Evolutionary conservation across 2,113 vertebrate genomes (phyloP).

Genomic region (Protobothrops flavoviridis): DNA sequence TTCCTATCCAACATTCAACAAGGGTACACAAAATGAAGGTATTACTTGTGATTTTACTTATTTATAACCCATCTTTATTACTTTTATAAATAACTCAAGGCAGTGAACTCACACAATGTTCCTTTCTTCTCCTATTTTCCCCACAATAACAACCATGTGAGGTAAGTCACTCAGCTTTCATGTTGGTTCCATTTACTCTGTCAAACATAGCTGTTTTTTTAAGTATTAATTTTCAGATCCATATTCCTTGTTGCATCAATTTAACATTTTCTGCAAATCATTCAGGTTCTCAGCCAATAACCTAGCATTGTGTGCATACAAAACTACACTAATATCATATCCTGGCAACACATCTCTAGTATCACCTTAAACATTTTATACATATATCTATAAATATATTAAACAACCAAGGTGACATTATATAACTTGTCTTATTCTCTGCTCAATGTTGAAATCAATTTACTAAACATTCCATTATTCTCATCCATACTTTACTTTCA

Average conservation of each 20-base stretch:
- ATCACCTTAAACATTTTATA: neutral
- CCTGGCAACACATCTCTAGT: neutral
- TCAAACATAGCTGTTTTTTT: neutral
- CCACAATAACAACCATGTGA: neutral
- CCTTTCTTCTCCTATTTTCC: neutral
- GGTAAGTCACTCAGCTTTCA: neutral
- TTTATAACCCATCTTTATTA: neutral
- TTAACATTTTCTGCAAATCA: neutral
- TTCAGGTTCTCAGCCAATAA: neutral
- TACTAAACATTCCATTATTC: neutral
- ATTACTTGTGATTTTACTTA: neutral
- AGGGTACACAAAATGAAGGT: neutral
- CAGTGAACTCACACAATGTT: neutral
- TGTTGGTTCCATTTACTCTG: neutral
- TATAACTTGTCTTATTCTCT: neutral
- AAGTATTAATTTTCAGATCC: neutral
- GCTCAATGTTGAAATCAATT: neutral
- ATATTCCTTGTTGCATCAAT: neutral
- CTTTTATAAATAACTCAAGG: neutral
- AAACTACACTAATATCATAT: neutral
- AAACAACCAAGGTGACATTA: neutral
- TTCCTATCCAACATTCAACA: neutral
- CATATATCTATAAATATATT: neutral
- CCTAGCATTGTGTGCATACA: neutral
- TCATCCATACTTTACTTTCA: neutral